Percentiles rank a stretch among this genome's conserved stretches.
Evolutionary conservation across 1,140 invertebrate genomes (phyloP).

Genomic region (Venturia canescens): DNA sequence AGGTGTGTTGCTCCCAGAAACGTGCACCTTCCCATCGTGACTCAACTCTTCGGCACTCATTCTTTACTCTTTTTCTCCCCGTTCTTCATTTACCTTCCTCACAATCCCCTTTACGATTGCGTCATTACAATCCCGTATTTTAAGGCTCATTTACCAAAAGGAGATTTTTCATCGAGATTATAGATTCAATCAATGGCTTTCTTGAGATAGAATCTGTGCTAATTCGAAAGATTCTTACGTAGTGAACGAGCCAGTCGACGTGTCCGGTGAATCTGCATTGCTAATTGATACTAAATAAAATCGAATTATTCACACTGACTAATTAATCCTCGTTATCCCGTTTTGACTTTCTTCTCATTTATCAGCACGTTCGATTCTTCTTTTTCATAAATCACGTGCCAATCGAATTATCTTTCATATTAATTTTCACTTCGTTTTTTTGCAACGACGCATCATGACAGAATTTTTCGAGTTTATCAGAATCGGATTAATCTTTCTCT

Average conservation of each 20-base stretch:
- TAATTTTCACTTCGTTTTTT: too few relatives aligned
- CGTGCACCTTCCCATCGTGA: conserved; percentile 2
- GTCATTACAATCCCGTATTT: not conserved
- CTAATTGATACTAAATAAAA: too few relatives aligned
- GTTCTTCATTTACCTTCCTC: not conserved
- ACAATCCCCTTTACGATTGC: not conserved
- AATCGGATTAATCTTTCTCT: too few relatives aligned
- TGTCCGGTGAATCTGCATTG: not conserved
- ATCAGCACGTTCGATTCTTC: not conserved
- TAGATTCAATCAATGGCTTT: not conserved
- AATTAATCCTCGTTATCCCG: not conserved
- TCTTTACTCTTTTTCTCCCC: conserved; percentile 12
- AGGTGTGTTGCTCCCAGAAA: conserved; percentile 10
- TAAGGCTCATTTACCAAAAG: not conserved
- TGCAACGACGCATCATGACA: too few relatives aligned
- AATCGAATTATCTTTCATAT: too few relatives aligned
- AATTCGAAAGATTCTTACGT: not conserved
- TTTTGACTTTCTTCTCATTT: not conserved
- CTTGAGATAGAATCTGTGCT: not conserved
- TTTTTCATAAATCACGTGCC: too few relatives aligned
- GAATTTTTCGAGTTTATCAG: too few relatives aligned
- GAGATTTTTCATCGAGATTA: not conserved
- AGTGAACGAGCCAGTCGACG: not conserved
- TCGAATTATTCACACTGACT: too few relatives aligned
- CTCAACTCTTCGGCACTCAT: not conserved